Evolutionary conservation across 37 sponge, comb jelly and placozoan genomes (phyloP), one percentile per base, ranked within the genome.

Genomic region (Chondrosia reniformis): DNA sequence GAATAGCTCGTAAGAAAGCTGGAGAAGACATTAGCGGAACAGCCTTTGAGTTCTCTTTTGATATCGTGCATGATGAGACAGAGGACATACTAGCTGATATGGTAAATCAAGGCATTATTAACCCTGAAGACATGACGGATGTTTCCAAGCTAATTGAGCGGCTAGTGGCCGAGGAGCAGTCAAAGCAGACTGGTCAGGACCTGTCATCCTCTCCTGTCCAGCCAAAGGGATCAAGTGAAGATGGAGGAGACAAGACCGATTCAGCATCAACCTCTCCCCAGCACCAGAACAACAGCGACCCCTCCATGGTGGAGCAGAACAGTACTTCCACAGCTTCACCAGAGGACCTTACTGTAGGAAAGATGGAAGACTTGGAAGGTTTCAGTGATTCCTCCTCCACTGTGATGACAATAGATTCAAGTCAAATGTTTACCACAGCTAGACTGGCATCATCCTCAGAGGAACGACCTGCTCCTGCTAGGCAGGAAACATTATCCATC

Each of bases 71-170:
- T 28, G 97, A 96, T 45, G 80, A 75, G 4, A 86, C 94, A 21
- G 85, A 84, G 33, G 72, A 79, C 6, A 73, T 96, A 2, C 94
- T 89, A 13, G 63, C 76, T 0, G 93, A 96, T 45, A 88, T 96
- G 93, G 97, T 92, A 25, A 84, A 80, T 0, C 10, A 4, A 4
- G 21, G 34, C n/a, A 37, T 34, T 22, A 25, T 31, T 25, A 54
- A 25, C 30, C 25, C 21, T 44, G 72, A 73, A 46, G 55, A 46
- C 54, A 67, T 7, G 7, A 44, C 31, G 24, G 72, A 34, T 3
- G 72, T 17, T 13, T 34, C 37, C n/a, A 34, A 69, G 72, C 5
- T 69, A 39, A 34, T 34, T 8, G 21, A 69, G 43, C 38, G n/a
- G 72, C 24, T 39, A 44, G 36, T 34, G 22, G 72, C 43, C 15